Evolutionary conservation across 2,113 vertebrate genomes (phyloP).

Genomic region (Misgurnus anguillicaudatus): DNA sequence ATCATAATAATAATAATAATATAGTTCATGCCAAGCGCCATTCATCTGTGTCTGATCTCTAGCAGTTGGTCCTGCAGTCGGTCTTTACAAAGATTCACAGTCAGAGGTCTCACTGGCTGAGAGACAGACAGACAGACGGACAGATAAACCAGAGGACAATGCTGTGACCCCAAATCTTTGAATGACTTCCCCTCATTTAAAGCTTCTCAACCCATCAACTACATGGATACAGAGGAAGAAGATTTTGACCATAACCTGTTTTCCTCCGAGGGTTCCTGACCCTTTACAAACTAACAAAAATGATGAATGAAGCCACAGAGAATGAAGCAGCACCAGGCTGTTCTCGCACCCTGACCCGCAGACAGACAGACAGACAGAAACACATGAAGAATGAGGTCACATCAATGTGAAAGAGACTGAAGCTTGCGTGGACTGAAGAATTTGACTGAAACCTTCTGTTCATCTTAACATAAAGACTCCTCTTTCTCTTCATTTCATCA

Average conservation of each 20-base stretch:
- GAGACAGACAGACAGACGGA: not conserved
- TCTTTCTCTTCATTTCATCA: not conserved
- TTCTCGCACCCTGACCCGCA: not conserved
- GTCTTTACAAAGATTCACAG: constrained; percentile 19
- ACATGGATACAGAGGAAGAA: constrained; percentile 2
- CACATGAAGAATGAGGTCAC: not conserved
- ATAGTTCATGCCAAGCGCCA: constrained; percentile 28
- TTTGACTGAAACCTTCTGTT: too few species aligned
- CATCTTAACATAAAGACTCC: too few species aligned
- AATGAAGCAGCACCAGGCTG: constrained; percentile 25
- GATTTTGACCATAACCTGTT: not conserved
- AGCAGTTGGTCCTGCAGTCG: constrained; percentile 5
- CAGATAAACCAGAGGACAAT: not conserved
- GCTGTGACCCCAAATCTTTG: not conserved
- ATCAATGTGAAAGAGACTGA: not conserved
- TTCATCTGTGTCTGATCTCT: constrained; percentile 17
- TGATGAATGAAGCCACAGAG: not conserved
- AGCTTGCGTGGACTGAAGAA: too few species aligned
- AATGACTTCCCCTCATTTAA: not conserved
- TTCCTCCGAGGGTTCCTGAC: not conserved
- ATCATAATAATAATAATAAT: constrained; percentile 4
- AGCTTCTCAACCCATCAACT: not conserved
- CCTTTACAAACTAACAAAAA: not conserved
- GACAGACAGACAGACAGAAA: not conserved
- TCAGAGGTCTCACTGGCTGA: constrained; percentile 20